These are phyloP conservation scores for Antigone vipio DNA, from an alignment of 2,113 vertebrate species.

Conservation along the genomic window DNA sequence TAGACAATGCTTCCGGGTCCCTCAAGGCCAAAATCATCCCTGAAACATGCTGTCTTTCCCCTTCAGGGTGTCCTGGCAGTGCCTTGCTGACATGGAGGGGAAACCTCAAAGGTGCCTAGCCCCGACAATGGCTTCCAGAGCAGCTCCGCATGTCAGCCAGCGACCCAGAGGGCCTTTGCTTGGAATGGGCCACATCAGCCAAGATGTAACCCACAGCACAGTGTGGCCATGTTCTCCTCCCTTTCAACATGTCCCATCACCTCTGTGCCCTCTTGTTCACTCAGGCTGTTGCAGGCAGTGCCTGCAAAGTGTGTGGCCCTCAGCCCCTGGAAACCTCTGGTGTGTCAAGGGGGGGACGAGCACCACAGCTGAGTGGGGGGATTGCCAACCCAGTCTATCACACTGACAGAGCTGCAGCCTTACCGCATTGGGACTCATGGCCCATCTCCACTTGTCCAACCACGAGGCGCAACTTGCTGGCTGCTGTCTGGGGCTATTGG, in stretches of 20 bases:
- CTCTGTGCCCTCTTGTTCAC: background rate
- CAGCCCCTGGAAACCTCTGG: background rate
- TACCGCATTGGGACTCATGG: background rate
- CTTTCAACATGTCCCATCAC: background rate
- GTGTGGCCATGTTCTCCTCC: background rate
- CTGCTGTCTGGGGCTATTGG: background rate
- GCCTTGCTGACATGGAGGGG: slow-evolving; percentile 16
- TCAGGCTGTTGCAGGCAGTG: background rate
- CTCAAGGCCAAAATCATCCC: slow-evolving; percentile 6
- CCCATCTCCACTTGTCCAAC: background rate
- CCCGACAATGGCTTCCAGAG: slow-evolving; percentile 41
- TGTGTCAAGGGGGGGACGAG: background rate
- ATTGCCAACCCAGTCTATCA: background rate
- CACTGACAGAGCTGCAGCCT: background rate
- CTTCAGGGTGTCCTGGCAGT: slow-evolving; percentile 23
- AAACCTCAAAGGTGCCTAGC: slow-evolving; percentile 52
- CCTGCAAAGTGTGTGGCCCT: background rate
- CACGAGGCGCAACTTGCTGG: background rate
- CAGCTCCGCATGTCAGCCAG: background rate
- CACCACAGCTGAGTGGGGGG: background rate
- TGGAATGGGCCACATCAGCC: background rate
- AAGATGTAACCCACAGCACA: background rate
- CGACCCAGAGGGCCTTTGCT: background rate
- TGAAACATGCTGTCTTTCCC: background rate
- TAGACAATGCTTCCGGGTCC: slow-evolving; percentile 52